Conservation (phyloP, 2,113 vertebrate species). For the Phyllostomus discolor region DNA sequence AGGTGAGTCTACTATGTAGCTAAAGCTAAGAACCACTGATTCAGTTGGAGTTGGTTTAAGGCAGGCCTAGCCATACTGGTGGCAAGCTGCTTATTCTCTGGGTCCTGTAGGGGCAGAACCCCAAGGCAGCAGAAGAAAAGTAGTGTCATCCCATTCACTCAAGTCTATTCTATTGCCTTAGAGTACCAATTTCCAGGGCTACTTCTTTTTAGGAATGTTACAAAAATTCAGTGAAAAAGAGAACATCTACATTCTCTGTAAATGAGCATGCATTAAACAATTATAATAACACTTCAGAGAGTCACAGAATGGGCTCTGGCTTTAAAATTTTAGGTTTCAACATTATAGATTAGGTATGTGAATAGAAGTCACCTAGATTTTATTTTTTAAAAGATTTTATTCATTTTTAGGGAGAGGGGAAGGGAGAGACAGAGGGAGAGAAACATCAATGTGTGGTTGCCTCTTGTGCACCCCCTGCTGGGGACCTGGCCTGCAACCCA, state of each 20-base stretch:
- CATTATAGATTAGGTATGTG: background rate
- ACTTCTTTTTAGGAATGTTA: constrained; percentile 22
- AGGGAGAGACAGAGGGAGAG: too few relatives aligned
- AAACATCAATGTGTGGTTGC: too few relatives aligned
- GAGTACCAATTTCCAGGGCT: background rate
- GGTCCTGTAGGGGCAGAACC: background rate
- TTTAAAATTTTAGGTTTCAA: background rate
- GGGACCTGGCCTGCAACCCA: too few relatives aligned
- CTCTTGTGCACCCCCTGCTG: too few relatives aligned
- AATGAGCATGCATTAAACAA: background rate
- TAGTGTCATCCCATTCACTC: background rate
- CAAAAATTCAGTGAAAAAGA: background rate
- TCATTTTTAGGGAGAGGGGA: too few relatives aligned
- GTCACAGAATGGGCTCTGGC: background rate
- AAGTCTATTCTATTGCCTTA: background rate
- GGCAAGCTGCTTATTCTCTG: background rate
- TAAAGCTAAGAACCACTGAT: background rate
- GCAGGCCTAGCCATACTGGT: background rate
- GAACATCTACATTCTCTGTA: background rate
- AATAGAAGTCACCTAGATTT: background rate
- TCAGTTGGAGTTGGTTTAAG: background rate
- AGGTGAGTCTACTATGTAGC: background rate
- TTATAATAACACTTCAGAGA: background rate
- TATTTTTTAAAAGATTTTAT: background rate
- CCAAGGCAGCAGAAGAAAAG: background rate